A percentile compares a stretch with the other conserved stretches of the same genome.
These are phyloP conservation scores for Physocephala rufipes DNA, from an alignment of 2,888 invertebrate genomes.

Conservation along the genomic window DNA sequence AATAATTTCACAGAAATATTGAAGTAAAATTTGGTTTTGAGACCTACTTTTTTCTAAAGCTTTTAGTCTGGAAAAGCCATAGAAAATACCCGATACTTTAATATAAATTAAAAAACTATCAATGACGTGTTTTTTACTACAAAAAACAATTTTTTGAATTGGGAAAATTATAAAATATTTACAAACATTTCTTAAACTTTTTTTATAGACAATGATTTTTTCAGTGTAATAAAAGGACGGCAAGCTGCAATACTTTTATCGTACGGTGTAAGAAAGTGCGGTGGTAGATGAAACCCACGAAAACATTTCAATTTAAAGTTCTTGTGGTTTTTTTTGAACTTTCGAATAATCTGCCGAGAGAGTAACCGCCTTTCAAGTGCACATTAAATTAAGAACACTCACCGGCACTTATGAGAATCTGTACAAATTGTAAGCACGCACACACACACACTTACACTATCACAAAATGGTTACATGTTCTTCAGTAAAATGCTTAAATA, in stretches of 20 bases:
- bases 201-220: too few relatives aligned
- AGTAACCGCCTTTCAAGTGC: constrained; percentile 1
- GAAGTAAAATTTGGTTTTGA: too few relatives aligned
- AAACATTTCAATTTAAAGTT: constrained; percentile 31
- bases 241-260: too few relatives aligned
- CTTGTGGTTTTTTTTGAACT: constrained; percentile 26
- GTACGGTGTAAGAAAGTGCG: too few relatives aligned
- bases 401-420: neutral
- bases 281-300: neutral
- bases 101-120: neutral
- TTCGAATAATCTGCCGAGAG: constrained; percentile 15
- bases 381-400: neutral
- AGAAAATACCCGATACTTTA: neutral
- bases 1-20: too few relatives aligned
- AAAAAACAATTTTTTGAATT: too few relatives aligned
- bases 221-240: too few relatives aligned
- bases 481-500: neutral
- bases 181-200: too few relatives aligned
- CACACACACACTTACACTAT: neutral
- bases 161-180: neutral
- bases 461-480: neutral
- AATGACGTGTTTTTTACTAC: neutral
- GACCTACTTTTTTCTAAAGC: too few relatives aligned
- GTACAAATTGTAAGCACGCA: neutral
- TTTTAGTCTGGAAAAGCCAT: too few relatives aligned